Percentiles rank a stretch among this genome's conserved stretches.
Conservation (phyloP, 1,140 invertebrate genomes). For the Mycetomoellerius zeteki region DNA sequence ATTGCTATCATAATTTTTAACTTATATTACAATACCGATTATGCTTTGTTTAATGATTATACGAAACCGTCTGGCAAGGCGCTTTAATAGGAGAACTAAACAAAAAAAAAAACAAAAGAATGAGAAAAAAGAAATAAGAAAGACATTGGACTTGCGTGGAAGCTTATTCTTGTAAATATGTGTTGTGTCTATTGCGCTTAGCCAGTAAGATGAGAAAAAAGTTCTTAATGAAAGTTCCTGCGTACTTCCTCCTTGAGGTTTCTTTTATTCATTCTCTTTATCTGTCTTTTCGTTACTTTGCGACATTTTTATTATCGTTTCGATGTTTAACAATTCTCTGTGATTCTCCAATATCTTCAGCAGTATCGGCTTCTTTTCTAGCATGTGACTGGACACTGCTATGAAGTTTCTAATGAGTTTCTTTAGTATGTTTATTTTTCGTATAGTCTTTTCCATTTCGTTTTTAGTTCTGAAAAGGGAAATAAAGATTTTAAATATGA, state of each 20-base stretch:
- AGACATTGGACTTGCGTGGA: slow-evolving; percentile 63
- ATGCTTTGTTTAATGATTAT: slow-evolving; percentile 75
- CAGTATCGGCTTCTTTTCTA: slow-evolving; percentile 64
- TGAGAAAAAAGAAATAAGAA: slow-evolving; percentile 29
- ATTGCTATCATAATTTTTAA: slow-evolving; percentile 78
- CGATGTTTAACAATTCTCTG: slow-evolving; percentile 76
- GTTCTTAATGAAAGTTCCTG: slow-evolving; percentile 56
- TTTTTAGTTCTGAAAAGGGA: slow-evolving; percentile 73
- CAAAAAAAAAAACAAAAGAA: background rate
- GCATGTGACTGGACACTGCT: slow-evolving; percentile 59
- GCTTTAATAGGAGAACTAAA: slow-evolving; percentile 49
- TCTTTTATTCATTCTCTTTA: slow-evolving; percentile 18
- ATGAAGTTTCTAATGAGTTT: slow-evolving; percentile 80
- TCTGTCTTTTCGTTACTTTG: slow-evolving; percentile 2
- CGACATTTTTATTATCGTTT: slow-evolving; percentile 69
- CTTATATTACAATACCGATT: slow-evolving; percentile 72
- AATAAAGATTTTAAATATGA: slow-evolving; percentile 20
- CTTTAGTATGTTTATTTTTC: slow-evolving; percentile 80
- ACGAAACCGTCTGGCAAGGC: slow-evolving; percentile 61
- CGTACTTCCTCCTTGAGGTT: slow-evolving; percentile 23
- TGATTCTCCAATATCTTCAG: slow-evolving; percentile 75
- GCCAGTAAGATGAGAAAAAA: slow-evolving; percentile 49
- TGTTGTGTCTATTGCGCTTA: slow-evolving; percentile 61
- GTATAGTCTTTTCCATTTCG: slow-evolving; percentile 67
- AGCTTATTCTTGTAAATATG: slow-evolving; percentile 78